Evolutionary conservation across 2,113 vertebrate genomes (phyloP), one percentile per base, ranked within the genome.

Genomic region (Rhipidura dahli): DNA sequence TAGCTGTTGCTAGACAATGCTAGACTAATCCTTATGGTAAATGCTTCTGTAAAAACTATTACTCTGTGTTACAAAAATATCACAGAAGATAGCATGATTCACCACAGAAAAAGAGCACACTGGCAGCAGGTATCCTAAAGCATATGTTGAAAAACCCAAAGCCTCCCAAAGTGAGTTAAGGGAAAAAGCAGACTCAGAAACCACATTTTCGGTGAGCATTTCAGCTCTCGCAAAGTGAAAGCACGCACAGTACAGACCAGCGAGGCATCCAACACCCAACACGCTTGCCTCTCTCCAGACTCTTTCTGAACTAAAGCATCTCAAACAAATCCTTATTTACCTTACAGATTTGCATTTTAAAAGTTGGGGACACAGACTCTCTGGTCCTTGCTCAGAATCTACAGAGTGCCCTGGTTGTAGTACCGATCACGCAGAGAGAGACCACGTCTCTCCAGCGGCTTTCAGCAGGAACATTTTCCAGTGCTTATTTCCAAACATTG

Each of bases 241-340:
- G 73, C 60, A 45, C 0, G 15, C 28, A 4, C 44, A 40, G 33
- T 2, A 26, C 53, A 30, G 73, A 56, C 9, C 50, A 76, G 71
- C 0, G 0, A 81, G 37, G 66, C 40, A 61, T 63, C 27, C 31
- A 23, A 63, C 71, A 51, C 35, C 35, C 33, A 82, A 21, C 24
- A 13, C 0, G 0, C 35, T 31, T 7, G 3, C 65, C 63, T 83
- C 91, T 83, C 80, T 85, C 78, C 49, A 44, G 91, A 85, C 80
- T 50, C 86, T 63, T 49, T 68, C 72, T 3, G 3, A 72, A 72
- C 64, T 87, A 77, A 78, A 73, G 66, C 73, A 78, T 83, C 56
- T 93, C 93, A 87, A 94, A 94, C 87, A 95, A 79, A 85, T 59
- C 88, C 87, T 78, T 94, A 70, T 97, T 96, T 96, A 87, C 83